phyloP scores from a whole-genome alignment of 2,797 vertebrate species.

The Neostethus bicornis region DNA sequence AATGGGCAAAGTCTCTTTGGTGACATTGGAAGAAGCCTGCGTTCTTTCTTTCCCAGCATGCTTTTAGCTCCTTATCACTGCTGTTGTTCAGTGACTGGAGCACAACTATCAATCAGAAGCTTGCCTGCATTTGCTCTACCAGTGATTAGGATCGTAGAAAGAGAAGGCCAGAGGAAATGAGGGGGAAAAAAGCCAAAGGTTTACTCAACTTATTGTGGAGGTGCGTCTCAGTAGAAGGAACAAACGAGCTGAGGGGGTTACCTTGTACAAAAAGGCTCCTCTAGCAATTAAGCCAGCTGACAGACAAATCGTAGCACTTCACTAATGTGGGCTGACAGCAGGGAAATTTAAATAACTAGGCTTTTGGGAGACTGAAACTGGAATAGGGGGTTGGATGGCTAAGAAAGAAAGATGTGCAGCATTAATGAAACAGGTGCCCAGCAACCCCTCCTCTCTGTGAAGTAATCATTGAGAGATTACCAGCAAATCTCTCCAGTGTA shows the following conservation, averaged over 20 bases:
- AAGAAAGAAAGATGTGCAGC: conserved; percentile 72
- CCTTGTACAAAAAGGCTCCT: conserved; percentile 83
- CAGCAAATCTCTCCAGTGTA: conserved; percentile 51
- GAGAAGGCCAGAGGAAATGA: conserved; percentile 33
- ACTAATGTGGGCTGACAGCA: conserved; percentile 85
- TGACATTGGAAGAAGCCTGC: conserved; percentile 22
- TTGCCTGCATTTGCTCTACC: conserved; percentile 56
- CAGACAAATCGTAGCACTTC: conserved; percentile 75
- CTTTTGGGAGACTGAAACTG: conserved; percentile 65
- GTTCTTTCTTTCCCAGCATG: conserved; percentile 38
- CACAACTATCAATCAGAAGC: conserved; percentile 67
- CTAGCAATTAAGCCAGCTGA: conserved; percentile 84
- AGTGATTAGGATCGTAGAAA: conserved; percentile 45
- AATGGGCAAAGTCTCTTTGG: conserved; percentile 11
- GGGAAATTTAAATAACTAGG: conserved; percentile 85
- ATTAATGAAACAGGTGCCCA: conserved; percentile 84
- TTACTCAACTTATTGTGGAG: conserved; percentile 69
- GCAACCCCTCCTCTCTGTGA: conserved; percentile 60
- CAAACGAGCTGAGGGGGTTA: conserved; percentile 75
- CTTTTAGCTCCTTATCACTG: conserved; percentile 70
- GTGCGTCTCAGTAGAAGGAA: conserved; percentile 67
- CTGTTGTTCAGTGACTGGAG: conserved; percentile 61
- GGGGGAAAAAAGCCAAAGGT: conserved; percentile 55
- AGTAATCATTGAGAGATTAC: conserved; percentile 76
- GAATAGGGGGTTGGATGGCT: conserved; percentile 15